Base-by-base conservation (phyloP, 2,797 vertebrate genomes). In the Fundulus diaphanus region DNA sequence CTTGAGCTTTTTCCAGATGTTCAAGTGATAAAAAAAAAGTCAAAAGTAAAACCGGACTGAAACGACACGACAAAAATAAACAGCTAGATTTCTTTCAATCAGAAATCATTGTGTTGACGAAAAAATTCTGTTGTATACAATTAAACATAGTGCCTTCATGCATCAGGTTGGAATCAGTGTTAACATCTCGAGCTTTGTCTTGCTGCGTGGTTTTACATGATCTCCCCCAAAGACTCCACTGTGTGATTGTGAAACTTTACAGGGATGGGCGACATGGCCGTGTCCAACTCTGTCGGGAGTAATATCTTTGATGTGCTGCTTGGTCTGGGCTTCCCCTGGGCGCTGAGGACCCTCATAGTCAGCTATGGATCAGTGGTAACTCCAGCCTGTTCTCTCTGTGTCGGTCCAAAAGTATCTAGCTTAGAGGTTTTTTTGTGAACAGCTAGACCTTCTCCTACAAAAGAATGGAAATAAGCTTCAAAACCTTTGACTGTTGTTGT, bases 221-320 rank as follows among this genome's bases (percentile, higher is more conserved):
- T 3, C 44, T 46, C 44, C 44, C n/a, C 44, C 44, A 15, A 12
- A 46, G 15, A 46, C 44, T n/a, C 78, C 9, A 42, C 18, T 72
- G 18, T 46, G 2, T 4, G 40, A 29, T 7, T 70, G 56, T 63
- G 6, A 44, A 59, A 31, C 44, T 16, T 61, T 80, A 56, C 87
- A 96, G 95, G 95, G n/a, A 89, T 96, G 93, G 96, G 96, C 0
- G 96, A 96, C 90, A 96, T 96, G 96, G 96, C 95, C 0, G 95
- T 96, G 33, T 96, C 96, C 35, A 96, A 96, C 90, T 94, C 95
- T 73, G 94, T 96, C 1, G 96, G 96, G 77, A 96, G 95, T 88
- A 96, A 96, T 65, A 95, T 96, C 74, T 96, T 96, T 78, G 96
- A 96, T 57, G 95, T 96, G 76, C 92, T 96, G 59, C 86, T 96